A percentile compares a stretch with the other conserved stretches of the same genome.
These are phyloP conservation scores for Amaurobius ferox DNA, from an alignment of 2,888 invertebrate species.

Conservation along the genomic window DNA sequence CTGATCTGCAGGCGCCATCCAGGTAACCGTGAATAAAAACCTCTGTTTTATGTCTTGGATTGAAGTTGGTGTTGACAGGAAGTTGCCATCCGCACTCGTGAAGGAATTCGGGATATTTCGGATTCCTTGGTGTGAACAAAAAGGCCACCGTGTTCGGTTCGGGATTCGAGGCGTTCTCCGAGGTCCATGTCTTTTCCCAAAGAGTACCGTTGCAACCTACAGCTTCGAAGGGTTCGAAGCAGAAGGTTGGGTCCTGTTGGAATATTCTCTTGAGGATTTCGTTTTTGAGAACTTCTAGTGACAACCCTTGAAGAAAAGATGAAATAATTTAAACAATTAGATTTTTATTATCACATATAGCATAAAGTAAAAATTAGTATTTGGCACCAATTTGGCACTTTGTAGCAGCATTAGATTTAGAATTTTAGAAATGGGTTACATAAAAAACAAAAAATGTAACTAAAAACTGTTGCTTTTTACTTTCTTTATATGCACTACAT, in stretches of 20 bases:
- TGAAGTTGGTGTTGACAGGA: constrained; percentile 41
- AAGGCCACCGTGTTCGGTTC: constrained; percentile 25
- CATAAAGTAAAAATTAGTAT: too few species aligned
- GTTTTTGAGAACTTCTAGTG: constrained; percentile 35
- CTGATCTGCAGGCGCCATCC: constrained; percentile 60
- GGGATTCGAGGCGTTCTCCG: neutral
- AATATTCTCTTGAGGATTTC: constrained; percentile 44
- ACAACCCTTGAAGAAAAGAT: too few species aligned
- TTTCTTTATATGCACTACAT: too few species aligned
- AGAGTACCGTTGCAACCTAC: constrained; percentile 10
- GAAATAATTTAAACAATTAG: too few species aligned
- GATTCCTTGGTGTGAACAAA: constrained; percentile 40
- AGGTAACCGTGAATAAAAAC: constrained; percentile 63
- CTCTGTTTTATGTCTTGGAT: constrained; percentile 38
- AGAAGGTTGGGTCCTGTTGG: constrained; percentile 50
- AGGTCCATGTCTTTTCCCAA: neutral
- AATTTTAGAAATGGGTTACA: too few species aligned
- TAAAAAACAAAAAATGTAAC: too few species aligned
- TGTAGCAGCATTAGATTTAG: too few species aligned
- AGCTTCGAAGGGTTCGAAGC: constrained; percentile 33
- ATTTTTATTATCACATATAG: too few species aligned
- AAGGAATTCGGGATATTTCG: constrained; percentile 42
- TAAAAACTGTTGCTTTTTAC: too few species aligned
- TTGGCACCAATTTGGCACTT: too few species aligned
- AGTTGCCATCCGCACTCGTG: constrained; percentile 34